Evolutionary conservation across 2,888 invertebrate species (phyloP), one percentile per base, ranked within the genome.

Genomic region (Oconnorella tubifera): DNA sequence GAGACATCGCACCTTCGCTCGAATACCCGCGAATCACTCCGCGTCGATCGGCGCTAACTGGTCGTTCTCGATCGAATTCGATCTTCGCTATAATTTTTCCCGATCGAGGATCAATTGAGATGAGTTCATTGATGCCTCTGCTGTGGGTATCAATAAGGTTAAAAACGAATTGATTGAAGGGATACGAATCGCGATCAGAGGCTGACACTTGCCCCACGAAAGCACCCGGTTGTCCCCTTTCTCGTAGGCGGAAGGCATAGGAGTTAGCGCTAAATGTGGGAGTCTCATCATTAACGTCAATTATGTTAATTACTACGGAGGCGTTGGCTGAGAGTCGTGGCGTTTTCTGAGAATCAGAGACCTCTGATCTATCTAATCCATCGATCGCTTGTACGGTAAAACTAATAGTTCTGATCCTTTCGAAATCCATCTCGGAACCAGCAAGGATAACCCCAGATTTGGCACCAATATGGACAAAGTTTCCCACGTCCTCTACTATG

Each of bases 201-300:
- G 70, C 70, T 10, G 60, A 55, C 19, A 70, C 70, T 19, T 40
- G 27, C 19, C 70, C 70, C 32, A 70, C 70, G 25, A 56, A 32
- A 0, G 63, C 59, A 19, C 64, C 64, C 23, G 89, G 83, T 25
- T 59, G 64, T 32, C 33, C 29, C 49, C 65, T 70, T 49, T 67
- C 67, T 19, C 31, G 49, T 14, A 70, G 58, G 19, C 33, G 33
- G 33, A 67, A 67, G 31, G 60, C 49, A 61, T 70, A 70, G 23
- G 33, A 33, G 27, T 27, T 33, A 2, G 55, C 59, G 10, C 40
- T 19, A 60, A 70, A 70, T 33, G 28, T 32, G 4, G 70, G 70
- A n/a, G 29, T 49, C 59, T 70, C 68, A 53, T 70, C 70, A 50
- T 70, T 70, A 3, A 64, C 63, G 51, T 70, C 68, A n/a, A 59